Evolutionary conservation across 2,888 invertebrate genomes (phyloP), one percentile per base, ranked within the genome.

Genomic region (Parascotia fuliginaria): DNA sequence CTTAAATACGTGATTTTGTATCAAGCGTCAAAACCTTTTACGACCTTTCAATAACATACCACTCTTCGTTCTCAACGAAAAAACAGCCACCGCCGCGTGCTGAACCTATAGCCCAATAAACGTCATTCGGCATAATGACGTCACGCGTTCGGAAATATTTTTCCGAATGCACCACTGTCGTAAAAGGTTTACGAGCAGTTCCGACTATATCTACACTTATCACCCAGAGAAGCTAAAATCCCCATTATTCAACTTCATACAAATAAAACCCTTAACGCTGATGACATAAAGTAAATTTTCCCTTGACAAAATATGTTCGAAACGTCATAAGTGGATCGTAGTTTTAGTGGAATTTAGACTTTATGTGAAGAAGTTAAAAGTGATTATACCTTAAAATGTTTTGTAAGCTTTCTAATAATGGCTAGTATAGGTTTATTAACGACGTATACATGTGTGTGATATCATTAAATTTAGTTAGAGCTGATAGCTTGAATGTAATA

Each of bases 121-220:
- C 76, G 76, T 70, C 71, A 71, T 56, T 64, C 55, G 47, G 58
- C 62, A 77, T 79, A 83, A 82, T 83, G 81, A 84, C 81, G 79
- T 83, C 83, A 82, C 82, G 76, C 77, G 77, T 77, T 77, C 83
- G 81, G 81, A 81, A 85, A 83, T 81, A 84, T 85, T 89, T 85
- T 88, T 90, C 87, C 85, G 89, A 82, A 87, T 87, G 86, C 87
- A 76, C 79, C 65, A 56, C 59, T 72, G 42, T 88, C 87, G 87
- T 91, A 90, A 91, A 89, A 80, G 72, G 80, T 91, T 90, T 90
- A 91, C 83, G 82, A 81, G 60, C 70, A 16, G 63, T 71, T 74
- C 70, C 69, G 68, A 63, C 43, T 36, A 56, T 52, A 70, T 60
- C 67, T 60, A 24, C 5, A 19, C 19, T 19, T 24, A 24, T 24